Conservation (phyloP, 1,140 invertebrate genomes). For the Coptotermes formosanus region DNA sequence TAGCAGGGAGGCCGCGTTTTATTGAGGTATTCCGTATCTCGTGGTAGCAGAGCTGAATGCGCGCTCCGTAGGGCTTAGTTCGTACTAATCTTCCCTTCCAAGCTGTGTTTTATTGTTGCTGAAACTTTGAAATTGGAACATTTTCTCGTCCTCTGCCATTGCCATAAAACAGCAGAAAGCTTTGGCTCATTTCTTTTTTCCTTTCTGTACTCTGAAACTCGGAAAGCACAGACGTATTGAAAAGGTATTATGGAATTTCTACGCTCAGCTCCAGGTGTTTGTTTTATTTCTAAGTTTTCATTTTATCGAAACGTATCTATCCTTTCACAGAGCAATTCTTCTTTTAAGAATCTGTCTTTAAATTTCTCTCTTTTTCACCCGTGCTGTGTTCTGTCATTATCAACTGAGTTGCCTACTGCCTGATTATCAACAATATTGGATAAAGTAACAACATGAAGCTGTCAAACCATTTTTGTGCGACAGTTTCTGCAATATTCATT, state of each 20-base stretch:
- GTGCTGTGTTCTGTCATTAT: too few relatives aligned
- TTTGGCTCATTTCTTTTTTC: not conserved
- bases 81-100: conserved; percentile 6
- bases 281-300: not conserved
- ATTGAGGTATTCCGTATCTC: not conserved
- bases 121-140: not conserved
- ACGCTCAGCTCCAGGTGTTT: not conserved
- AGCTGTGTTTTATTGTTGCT: conserved; percentile 18
- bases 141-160: not conserved
- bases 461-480: too few relatives aligned
- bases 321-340: not conserved
- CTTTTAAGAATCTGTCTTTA: too few relatives aligned
- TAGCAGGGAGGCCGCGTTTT: not conserved
- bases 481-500: too few relatives aligned
- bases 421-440: too few relatives aligned
- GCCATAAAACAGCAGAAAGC: not conserved
- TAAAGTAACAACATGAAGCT: too few relatives aligned
- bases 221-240: not conserved
- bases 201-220: not conserved
- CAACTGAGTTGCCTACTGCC: too few relatives aligned
- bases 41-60: not conserved
- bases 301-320: not conserved
- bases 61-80: not conserved
- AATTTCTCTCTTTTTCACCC: too few relatives aligned
- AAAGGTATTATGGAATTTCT: not conserved